Base-by-base conservation (phyloP, 1,140 invertebrate species). In the Hylyphantes graminicola region DNA sequence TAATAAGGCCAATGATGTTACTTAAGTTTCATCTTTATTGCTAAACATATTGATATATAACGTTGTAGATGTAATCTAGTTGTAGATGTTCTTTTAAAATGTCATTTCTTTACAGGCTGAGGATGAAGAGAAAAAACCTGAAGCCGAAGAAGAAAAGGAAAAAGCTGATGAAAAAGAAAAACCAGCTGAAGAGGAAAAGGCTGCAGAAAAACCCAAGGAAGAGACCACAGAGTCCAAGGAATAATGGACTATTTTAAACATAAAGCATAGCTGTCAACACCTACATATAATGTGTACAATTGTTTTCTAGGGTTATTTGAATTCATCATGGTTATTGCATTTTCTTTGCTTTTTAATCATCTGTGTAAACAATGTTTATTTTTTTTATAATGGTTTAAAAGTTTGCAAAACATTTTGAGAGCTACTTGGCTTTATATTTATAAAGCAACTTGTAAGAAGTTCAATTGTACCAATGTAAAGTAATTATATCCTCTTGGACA, bases 71-170 rank as follows among this genome's bases (percentile, higher is more conserved):
- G 35, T 35, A 35, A 35, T 35, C n/a, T n/a, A n/a, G 35, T 1
- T 35, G 5, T 35, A 35, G 35, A 35, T 35, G 35, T 35, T 35
- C 35, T 35, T 35, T 35, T 35, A 35, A 35, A 35, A 35, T 35
- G 35, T 35, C 35, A 35, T 2, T 35, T 2, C 35, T 35, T 35
- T 35, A 35, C 35, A 15, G 19, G 13, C 21, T 3, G 53, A 75
- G 10, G 74, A 96, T 89, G 93, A 94, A 51, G 92, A 92, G 75
- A 94, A 95, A 88, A 94, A 95, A 86, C 91, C 91, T 86, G 82
- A 81, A 15, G 86, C 87, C 48, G 94, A 95, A 81, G 88, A 93
- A 86, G 91, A 92, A 51, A n/a, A 21, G 12, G 82, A 77, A 61
- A 54, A 55, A n/a, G 85, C 86, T 19, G 94, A 95, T 79, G 88